Evolutionary conservation across 2,797 vertebrate genomes (phyloP).

Genomic region (Apogon talboti): DNA sequence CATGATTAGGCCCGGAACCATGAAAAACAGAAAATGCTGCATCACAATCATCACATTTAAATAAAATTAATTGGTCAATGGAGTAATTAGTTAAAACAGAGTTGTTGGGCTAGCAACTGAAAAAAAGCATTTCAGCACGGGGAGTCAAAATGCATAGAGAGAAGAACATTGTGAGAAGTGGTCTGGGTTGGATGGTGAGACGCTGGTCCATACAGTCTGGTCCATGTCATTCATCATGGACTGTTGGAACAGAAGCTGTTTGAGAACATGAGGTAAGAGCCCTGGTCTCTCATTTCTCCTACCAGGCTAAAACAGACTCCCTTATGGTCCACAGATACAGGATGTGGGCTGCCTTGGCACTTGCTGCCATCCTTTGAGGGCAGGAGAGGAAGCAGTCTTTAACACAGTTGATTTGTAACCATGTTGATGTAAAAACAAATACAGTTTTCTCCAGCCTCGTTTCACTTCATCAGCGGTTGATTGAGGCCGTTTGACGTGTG

Average conservation of each 20-base stretch:
- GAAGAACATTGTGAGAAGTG: slow-evolving; percentile 53
- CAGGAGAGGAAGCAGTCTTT: slow-evolving; percentile 28
- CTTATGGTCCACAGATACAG: slow-evolving; percentile 52
- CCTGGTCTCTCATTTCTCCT: slow-evolving; percentile 43
- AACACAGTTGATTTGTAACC: slow-evolving; percentile 8
- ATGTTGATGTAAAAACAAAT: slow-evolving; percentile 6
- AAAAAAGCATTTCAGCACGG: slow-evolving; percentile 38
- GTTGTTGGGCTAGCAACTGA: slow-evolving; percentile 50
- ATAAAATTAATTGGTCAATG: slow-evolving; percentile 67
- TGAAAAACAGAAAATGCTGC: slow-evolving; percentile 51
- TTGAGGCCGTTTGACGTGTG: slow-evolving; percentile 33
- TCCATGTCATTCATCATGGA: slow-evolving; percentile 37
- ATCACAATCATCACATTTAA: slow-evolving; percentile 57
- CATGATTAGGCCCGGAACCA: slow-evolving; percentile 54
- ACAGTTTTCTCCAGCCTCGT: slow-evolving; percentile 33
- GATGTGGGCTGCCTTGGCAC: slow-evolving; percentile 53
- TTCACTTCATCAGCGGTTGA: slow-evolving; percentile 25
- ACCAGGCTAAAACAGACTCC: slow-evolving; percentile 44
- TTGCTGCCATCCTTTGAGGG: slow-evolving; percentile 37
- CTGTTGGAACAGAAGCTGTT: slow-evolving; percentile 46
- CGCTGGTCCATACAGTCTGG: slow-evolving; percentile 47
- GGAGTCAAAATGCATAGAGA: slow-evolving; percentile 66
- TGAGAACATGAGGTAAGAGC: slow-evolving; percentile 59
- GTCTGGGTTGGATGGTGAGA: slow-evolving; percentile 39
- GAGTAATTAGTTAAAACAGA: slow-evolving; percentile 48